phyloP scores from a whole-genome alignment of 2,888 invertebrate genomes.

The Orthonevra nobilis region DNA sequence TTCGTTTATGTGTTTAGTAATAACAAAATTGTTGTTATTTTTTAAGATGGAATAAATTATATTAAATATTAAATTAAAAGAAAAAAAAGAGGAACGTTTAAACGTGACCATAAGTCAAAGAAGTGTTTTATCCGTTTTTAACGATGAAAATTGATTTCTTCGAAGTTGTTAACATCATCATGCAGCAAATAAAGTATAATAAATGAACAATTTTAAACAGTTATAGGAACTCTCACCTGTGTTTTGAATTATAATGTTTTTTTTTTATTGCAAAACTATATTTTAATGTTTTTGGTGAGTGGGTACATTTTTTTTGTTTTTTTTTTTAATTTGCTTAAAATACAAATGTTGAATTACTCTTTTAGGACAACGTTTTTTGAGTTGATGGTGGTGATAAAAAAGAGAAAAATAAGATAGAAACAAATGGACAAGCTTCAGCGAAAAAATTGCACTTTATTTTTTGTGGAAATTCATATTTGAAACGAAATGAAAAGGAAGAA shows the following conservation, averaged over 20 bases:
- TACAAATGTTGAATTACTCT: conserved; percentile 54
- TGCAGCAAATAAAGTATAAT: conserved; percentile 46
- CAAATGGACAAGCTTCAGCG: conserved; percentile 65
- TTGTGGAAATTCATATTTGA: conserved; percentile 23
- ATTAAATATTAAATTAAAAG: conserved; percentile 31
- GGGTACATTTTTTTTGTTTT: too few species aligned
- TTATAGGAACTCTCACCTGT: conserved; percentile 58
- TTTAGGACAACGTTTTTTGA: conserved; percentile 32
- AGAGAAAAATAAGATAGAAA: conserved; percentile 43
- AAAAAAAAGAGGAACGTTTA: conserved; percentile 28
- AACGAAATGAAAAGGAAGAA: conserved; percentile 8
- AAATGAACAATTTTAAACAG: background rate
- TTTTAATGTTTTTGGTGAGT: conserved; percentile 24
- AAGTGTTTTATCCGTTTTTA: background rate
- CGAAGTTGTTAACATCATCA: conserved; percentile 51
- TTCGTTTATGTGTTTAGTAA: too few species aligned
- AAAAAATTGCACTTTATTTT: conserved; percentile 51
- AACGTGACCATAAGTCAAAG: too few species aligned
- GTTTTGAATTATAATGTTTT: conserved; percentile 49
- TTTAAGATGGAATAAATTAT: conserved; percentile 38
- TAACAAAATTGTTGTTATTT: conserved; percentile 58
- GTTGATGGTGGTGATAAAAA: conserved; percentile 43
- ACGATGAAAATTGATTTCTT: too few species aligned
- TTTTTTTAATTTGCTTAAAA: conserved; percentile 15
- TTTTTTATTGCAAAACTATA: conserved; percentile 25